Evolutionary conservation across 2,113 vertebrate genomes (phyloP), one percentile per base, ranked within the genome.

Genomic region (Aegotheles bennettii): DNA sequence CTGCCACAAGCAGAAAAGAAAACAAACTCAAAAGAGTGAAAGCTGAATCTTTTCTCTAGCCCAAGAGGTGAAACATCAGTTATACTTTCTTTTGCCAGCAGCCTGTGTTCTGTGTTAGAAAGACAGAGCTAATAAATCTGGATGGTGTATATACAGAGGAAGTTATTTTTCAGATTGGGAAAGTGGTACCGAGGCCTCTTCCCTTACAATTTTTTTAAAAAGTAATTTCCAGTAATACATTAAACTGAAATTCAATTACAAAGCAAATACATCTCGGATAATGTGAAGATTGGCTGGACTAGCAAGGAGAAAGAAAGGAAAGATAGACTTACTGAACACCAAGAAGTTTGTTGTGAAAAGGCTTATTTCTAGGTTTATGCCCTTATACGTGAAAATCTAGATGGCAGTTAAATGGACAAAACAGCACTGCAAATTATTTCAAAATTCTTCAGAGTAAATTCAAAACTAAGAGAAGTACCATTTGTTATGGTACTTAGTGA

Each of bases 171-270:
- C 84, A 83, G 53, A 60, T 81, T 74, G 38, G 35, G 28, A 85
- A 87, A 84, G 45, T n/a, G 76, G 50, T 63, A 33, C 43, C 48
- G 48, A 82, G 47, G 29, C 47, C 54, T 90, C 38, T 67, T 77
- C 35, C 54, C 28, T 82, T 36, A 51, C 0, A 1, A 18, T 60
- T 78, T 69, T 71, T 84, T 89, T 93, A 91, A 6, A 36, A 84
- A 84, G 77, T 87, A 61, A 88, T 94, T 95, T 94, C 84, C 84
- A 93, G 84, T 94, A 93, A 96, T 96, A 84, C 76, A 95, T 94
- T 96, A 92, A 94, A 94, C 29, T 76, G 56, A 90, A 96, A 96
- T 84, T 89, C 78, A 95, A 93, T 96, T 97, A 94, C 64, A 86
- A 91, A 95, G 56, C 60, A 95, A 96, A 95, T 96, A 29, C 45